Conservation (phyloP, 2,888 invertebrate genomes). For the Amphipyra tragopoginis region DNA sequence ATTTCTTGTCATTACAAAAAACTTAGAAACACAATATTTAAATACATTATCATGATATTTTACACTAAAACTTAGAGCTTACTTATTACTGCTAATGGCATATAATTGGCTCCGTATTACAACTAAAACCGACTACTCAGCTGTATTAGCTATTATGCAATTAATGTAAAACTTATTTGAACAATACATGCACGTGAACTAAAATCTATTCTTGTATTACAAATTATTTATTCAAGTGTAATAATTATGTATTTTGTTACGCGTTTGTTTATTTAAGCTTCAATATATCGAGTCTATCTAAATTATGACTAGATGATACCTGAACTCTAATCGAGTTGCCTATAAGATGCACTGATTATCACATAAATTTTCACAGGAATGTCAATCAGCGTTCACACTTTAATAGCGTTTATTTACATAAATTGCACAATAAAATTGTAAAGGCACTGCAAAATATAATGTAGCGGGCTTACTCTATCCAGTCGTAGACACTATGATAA, state of each 20-base stretch:
- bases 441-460: constrained; percentile 74
- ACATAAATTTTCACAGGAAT: constrained; percentile 60
- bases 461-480: constrained; percentile 54
- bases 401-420: constrained; percentile 45
- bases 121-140: constrained; percentile 45
- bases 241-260: constrained; percentile 26
- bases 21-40: constrained; percentile 39
- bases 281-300: constrained; percentile 59
- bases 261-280: constrained; percentile 30
- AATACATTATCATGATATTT: constrained; percentile 46
- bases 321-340: constrained; percentile 40
- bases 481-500: constrained; percentile 49
- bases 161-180: constrained; percentile 48
- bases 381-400: constrained; percentile 56
- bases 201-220: constrained; percentile 25
- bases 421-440: constrained; percentile 61
- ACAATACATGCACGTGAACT: constrained; percentile 29
- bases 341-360: constrained; percentile 60
- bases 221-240: constrained; percentile 29
- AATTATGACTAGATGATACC: constrained; percentile 66
- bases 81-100: constrained; percentile 54
- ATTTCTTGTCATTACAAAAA: constrained; percentile 34
- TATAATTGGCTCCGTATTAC: constrained; percentile 50
- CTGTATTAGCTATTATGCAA: constrained; percentile 57
- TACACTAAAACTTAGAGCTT: constrained; percentile 36